Evolutionary conservation across 2,797 vertebrate species (phyloP).

Genomic region (Pipistrellus pygmaeus): DNA sequence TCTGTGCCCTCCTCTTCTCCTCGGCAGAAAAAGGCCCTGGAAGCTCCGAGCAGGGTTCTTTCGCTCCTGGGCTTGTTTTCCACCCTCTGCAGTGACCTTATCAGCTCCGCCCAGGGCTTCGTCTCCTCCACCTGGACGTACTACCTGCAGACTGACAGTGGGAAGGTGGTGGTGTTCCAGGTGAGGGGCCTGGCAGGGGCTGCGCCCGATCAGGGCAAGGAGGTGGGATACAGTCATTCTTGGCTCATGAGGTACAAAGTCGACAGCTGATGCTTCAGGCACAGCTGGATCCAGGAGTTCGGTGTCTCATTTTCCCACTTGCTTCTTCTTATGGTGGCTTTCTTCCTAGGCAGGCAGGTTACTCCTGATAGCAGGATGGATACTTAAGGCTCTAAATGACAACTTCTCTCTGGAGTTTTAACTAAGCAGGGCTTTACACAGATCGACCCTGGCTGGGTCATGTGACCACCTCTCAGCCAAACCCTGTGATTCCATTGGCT

Average conservation of each 20-base stretch:
- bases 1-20: background rate
- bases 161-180: conserved; percentile 98
- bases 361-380: background rate
- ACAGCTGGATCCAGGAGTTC: background rate
- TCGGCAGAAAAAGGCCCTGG: conserved; percentile 68
- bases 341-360: background rate
- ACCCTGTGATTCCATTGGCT: background rate
- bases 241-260: background rate
- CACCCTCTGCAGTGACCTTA: conserved; percentile 95
- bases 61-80: conserved; percentile 91
- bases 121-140: conserved; percentile 99
- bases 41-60: conserved; percentile 46
- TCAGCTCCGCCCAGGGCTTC: conserved; percentile 97
- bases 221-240: background rate
- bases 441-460: background rate
- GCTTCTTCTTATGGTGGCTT: background rate
- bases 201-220: background rate
- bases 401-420: background rate
- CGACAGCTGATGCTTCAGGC: background rate
- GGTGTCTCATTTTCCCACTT: background rate
- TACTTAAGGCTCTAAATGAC: background rate
- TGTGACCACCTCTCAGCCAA: background rate
- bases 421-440: background rate
- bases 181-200: conserved; percentile 85
- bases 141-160: conserved; percentile 96